phyloP scores from a whole-genome alignment of 2,797 vertebrate species.

The Poeciliopsis gracilis region DNA sequence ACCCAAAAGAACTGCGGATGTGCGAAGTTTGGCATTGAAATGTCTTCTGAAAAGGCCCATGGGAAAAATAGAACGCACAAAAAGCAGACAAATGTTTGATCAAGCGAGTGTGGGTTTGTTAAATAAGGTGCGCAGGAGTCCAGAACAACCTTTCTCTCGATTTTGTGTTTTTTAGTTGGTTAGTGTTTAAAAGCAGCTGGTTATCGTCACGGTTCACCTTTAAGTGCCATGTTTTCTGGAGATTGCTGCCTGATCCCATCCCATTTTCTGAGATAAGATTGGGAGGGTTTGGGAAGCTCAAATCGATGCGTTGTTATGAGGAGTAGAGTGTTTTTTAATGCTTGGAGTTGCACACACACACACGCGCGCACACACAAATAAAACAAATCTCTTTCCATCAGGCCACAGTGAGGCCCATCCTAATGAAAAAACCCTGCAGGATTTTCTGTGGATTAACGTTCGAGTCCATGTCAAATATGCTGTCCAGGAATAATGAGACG shows the following conservation, averaged over 20 bases:
- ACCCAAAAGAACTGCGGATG: conserved; percentile 65
- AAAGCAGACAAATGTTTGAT: conserved; percentile 34
- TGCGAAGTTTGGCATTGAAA: conserved; percentile 68
- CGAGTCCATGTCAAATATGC: conserved; percentile 70
- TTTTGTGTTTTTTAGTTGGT: conserved; percentile 30
- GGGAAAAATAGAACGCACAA: conserved; percentile 42
- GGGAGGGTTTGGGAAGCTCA: conserved; percentile 66
- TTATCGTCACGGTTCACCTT: conserved; percentile 61
- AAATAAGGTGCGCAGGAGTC: conserved; percentile 49
- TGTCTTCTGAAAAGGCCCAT: conserved; percentile 65
- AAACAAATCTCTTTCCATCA: conserved; percentile 51
- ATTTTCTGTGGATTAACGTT: conserved; percentile 69
- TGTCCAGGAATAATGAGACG: conserved; percentile 61
- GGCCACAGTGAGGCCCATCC: conserved; percentile 25
- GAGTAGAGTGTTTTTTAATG: conserved; percentile 43
- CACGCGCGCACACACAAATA: conserved; percentile 16
- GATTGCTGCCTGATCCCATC: conserved; percentile 53
- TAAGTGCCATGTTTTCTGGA: conserved; percentile 61
- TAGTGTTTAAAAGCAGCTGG: conserved; percentile 24
- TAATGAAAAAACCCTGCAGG: conserved; percentile 45
- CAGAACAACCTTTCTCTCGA: conserved; percentile 22
- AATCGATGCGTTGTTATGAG: conserved; percentile 71
- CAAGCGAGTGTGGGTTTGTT: conserved; percentile 39
- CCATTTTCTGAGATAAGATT: conserved; percentile 71
- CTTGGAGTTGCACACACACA: conserved; percentile 38